Evolutionary conservation across 1,140 invertebrate genomes (phyloP).

Genomic region (Hylyphantes graminicola): DNA sequence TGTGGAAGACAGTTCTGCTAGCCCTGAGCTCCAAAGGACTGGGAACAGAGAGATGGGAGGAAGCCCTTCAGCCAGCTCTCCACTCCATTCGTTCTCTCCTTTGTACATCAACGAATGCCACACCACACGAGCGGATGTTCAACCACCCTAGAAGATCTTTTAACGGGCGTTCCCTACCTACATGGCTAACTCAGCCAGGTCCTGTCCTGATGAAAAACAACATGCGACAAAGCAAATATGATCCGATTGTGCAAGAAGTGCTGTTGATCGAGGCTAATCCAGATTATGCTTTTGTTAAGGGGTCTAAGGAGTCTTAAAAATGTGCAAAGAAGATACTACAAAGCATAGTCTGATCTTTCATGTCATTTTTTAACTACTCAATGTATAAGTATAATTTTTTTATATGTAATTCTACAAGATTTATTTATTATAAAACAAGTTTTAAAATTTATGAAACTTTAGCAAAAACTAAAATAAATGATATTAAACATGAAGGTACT

Average conservation of each 20-base stretch:
- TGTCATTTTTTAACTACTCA: too few species aligned
- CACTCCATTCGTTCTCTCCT: constrained; percentile 40
- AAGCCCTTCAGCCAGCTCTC: constrained; percentile 4
- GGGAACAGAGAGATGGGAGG: constrained; percentile 29
- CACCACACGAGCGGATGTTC: constrained; percentile 46
- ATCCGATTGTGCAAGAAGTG: background rate
- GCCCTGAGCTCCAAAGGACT: constrained; percentile 41
- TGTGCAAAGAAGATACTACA: too few species aligned
- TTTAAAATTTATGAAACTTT: too few species aligned
- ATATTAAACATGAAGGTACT: too few species aligned
- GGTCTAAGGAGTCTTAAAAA: too few species aligned
- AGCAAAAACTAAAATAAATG: too few species aligned
- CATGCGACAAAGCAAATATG: background rate
- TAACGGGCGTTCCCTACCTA: constrained; percentile 4
- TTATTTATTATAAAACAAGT: too few species aligned
- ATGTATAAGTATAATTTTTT: too few species aligned
- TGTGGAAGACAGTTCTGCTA: constrained; percentile 61
- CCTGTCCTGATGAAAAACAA: constrained; percentile 8
- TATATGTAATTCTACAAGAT: too few species aligned
- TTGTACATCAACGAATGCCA: constrained; percentile 54
- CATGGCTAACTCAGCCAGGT: background rate
- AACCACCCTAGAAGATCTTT: constrained; percentile 10
- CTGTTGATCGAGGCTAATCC: background rate
- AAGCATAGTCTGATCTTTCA: too few species aligned
- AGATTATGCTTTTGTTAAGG: background rate